Evolutionary conservation across 1,140 invertebrate genomes (phyloP).

Genomic region (Anastatus disparis): DNA sequence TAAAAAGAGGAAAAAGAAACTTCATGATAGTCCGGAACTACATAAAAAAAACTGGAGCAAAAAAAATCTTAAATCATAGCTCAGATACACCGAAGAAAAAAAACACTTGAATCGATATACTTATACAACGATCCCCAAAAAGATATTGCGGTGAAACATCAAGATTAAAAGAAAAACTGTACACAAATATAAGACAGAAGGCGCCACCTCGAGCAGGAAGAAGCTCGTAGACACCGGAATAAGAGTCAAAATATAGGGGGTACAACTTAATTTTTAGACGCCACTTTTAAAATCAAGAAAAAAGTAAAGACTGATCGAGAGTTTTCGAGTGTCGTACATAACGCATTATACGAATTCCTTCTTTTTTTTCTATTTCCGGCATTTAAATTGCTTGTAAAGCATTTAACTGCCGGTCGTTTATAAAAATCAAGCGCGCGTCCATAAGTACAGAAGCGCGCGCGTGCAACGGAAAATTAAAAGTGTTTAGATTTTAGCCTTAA

Average conservation of each 20-base stretch:
- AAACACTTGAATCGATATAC: conserved; percentile 9
- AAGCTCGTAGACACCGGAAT: conserved; percentile 40
- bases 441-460: background rate
- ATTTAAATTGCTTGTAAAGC: background rate
- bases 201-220: conserved; percentile 28
- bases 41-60: conserved; percentile 7
- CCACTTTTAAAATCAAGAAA: background rate
- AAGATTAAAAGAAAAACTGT: too few relatives aligned
- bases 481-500: conserved; percentile 5
- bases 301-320: background rate
- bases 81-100: background rate
- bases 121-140: background rate
- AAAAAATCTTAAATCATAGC: background rate
- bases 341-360: background rate
- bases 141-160: too few relatives aligned
- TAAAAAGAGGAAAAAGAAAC: conserved; percentile 24
- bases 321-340: background rate
- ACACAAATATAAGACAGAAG: background rate
- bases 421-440: conserved; percentile 2
- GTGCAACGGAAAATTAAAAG: conserved; percentile 7
- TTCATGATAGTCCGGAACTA: conserved; percentile 2
- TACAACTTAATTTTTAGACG: conserved; percentile 12
- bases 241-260: conserved; percentile 50
- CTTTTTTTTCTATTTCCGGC: conserved; percentile 38
- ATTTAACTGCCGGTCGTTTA: background rate